Base-by-base conservation (phyloP, 2,888 invertebrate genomes). In the Amphipoea lucens region DNA sequence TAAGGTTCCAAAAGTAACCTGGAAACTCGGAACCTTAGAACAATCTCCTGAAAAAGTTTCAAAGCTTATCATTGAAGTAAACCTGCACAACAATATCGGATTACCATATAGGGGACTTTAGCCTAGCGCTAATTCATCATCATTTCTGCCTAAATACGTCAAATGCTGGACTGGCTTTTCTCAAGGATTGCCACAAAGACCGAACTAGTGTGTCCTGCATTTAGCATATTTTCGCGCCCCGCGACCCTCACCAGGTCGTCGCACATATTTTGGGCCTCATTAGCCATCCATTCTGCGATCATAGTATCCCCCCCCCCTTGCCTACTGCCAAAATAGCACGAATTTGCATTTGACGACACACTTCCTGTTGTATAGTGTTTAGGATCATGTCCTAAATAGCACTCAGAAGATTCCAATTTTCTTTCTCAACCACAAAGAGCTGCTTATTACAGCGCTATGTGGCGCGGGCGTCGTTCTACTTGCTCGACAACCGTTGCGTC, bases 401-500 rank as follows among this genome's bases (percentile, higher is more conserved):
- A 23, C 45, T 36, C 12, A 48, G 51, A 76, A 81, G 54, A 85
- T 70, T 70, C 36, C 54, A 51, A 81, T 71, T 81, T 75, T 77
- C 48, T 74, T 71, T 75, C 36, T 65, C 29, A 62, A 69, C 70
- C 78, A 68, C 83, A 75, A 76, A 75, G 76, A 72, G 67, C 66
- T 70, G 66, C 76, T 72, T 74, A 71, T 65, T 76, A 73, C 79
- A 78, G 45, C 66, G 83, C 83, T n/a, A 86, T 81, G 89, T 87
- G 79, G 86, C 89, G 87, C 90, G 92, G 89, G 72, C 90, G 86
- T 90, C 89, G 92, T 90, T 86, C 94, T 81, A 94, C 93, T 93
- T 94, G 92, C 86, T 86, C 91, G 85, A 74, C 77, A 88, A 83
- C 78, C 90, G 91, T 94, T 94, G 90, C 94, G 92, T 94, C 94